A percentile compares a stretch with the other conserved stretches of the same genome.
phyloP scores from a whole-genome alignment of 2,888 invertebrate genomes.

The Notocelia uddmanniana region DNA sequence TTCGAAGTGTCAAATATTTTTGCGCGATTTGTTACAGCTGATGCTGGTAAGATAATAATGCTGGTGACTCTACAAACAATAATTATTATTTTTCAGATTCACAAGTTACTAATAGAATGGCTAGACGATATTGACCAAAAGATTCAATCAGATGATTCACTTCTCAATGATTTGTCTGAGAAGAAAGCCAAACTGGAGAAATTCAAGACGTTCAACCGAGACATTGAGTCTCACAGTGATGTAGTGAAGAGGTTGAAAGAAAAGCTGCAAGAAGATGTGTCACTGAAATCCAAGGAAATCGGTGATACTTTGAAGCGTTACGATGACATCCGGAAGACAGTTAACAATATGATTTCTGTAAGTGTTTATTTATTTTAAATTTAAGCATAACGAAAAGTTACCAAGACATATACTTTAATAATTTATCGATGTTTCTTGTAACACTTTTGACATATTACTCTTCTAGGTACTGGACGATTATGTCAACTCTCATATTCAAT shows the following conservation, averaged over 20 bases:
- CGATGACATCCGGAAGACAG: conserved; percentile 88
- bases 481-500: conserved; percentile 94
- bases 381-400: neutral
- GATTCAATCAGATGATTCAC: conserved; percentile 90
- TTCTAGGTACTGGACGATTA: conserved; percentile 91
- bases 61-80: too few species aligned
- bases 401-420: neutral
- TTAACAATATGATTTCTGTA: conserved; percentile 88
- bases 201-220: conserved; percentile 92
- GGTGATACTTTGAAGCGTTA: conserved; percentile 90
- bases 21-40: too few species aligned
- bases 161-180: conserved; percentile 94
- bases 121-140: conserved; percentile 95
- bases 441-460: conserved; percentile 30
- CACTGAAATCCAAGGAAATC: conserved; percentile 89
- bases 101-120: conserved; percentile 94
- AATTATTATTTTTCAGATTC: conserved; percentile 80
- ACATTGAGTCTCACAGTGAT: conserved; percentile 92
- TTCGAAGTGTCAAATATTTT: too few species aligned
- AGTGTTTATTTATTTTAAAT: conserved; percentile 57
- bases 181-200: conserved; percentile 96
- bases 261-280: conserved; percentile 89
- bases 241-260: conserved; percentile 91
- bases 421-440: neutral
- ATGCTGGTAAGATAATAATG: too few species aligned